Conservation (phyloP, 2,888 invertebrate species). For the Pandemis corylana region DNA sequence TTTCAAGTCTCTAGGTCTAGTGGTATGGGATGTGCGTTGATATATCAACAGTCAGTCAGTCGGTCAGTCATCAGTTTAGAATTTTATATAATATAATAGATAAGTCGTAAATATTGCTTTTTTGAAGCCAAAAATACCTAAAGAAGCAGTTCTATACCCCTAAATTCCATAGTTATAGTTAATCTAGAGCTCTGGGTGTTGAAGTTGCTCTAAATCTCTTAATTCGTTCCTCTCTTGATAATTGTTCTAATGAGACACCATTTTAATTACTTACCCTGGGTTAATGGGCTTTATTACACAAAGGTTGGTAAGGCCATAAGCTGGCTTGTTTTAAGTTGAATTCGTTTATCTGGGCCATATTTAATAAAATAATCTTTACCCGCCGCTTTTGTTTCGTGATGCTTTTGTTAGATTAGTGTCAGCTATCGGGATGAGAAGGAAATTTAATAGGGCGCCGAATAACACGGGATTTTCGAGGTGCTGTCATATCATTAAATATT, state of each 20-base stretch:
- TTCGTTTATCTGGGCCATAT: constrained; percentile 18
- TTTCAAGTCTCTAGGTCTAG: too few relatives aligned
- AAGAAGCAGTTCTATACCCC: neutral
- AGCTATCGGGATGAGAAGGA: constrained; percentile 2
- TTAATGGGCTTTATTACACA: constrained; percentile 14
- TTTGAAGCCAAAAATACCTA: neutral
- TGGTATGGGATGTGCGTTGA: too few relatives aligned
- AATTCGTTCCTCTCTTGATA: constrained; percentile 11
- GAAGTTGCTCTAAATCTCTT: neutral
- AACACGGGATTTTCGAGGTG: neutral
- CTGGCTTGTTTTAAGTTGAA: constrained; percentile 4
- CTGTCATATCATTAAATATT: neutral
- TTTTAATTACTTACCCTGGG: constrained; percentile 18
- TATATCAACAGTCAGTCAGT: too few relatives aligned
- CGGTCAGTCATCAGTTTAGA: too few relatives aligned
- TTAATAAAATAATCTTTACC: constrained; percentile 13
- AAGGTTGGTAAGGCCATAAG: constrained; percentile 10
- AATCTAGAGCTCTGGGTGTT: neutral
- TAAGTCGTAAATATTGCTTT: neutral
- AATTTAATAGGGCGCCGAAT: constrained; percentile 2
- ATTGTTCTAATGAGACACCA: constrained; percentile 9
- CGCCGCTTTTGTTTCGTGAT: constrained; percentile 9
- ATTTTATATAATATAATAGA: too few relatives aligned
- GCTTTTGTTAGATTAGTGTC: constrained; percentile 13
- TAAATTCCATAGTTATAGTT: neutral